phyloP scores from a whole-genome alignment of 2,888 invertebrate species.

The Phalera bucephala region DNA sequence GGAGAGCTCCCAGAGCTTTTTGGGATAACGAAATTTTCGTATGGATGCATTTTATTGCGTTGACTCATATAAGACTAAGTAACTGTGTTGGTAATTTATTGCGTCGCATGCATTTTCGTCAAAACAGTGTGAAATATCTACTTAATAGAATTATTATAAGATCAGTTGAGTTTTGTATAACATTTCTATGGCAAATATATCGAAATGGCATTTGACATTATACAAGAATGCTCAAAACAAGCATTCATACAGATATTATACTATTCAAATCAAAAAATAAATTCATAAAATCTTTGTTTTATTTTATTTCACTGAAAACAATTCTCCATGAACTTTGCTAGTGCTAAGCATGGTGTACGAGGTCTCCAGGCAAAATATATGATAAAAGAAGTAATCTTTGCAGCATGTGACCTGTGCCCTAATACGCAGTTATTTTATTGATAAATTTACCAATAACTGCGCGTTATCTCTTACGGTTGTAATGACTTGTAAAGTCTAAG shows the following conservation, averaged over 20 bases:
- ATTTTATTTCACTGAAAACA: slow-evolving; percentile 25
- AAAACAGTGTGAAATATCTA: slow-evolving; percentile 41
- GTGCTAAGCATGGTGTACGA: too few relatives aligned
- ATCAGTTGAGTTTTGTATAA: slow-evolving; percentile 76
- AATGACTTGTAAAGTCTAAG: slow-evolving; percentile 15
- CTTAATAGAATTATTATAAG: slow-evolving; percentile 60
- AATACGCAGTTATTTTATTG: slow-evolving; percentile 7
- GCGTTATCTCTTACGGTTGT: slow-evolving; percentile 21
- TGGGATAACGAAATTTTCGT: slow-evolving; percentile 17
- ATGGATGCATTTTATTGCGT: slow-evolving; percentile 16
- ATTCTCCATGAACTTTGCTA: too few relatives aligned
- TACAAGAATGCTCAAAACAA: slow-evolving; percentile 66
- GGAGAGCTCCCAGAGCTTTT: slow-evolving; percentile 19
- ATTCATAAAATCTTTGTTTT: slow-evolving; percentile 62
- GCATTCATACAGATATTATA: slow-evolving; percentile 77
- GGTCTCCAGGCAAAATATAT: too few relatives aligned
- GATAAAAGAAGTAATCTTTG: too few relatives aligned
- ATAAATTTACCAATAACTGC: slow-evolving; percentile 40
- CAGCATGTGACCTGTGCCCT: slow-evolving; percentile 47
- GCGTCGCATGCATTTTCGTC: slow-evolving; percentile 39
- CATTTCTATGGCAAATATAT: slow-evolving; percentile 72
- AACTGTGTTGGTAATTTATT: slow-evolving; percentile 3
- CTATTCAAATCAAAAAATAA: slow-evolving; percentile 78
- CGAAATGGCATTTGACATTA: slow-evolving; percentile 72
- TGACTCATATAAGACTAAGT: slow-evolving; percentile 20